A percentile compares a stretch with the other conserved stretches of the same genome.
phyloP scores from a whole-genome alignment of 2,113 vertebrate species.

The Nothoprocta perdicaria region DNA sequence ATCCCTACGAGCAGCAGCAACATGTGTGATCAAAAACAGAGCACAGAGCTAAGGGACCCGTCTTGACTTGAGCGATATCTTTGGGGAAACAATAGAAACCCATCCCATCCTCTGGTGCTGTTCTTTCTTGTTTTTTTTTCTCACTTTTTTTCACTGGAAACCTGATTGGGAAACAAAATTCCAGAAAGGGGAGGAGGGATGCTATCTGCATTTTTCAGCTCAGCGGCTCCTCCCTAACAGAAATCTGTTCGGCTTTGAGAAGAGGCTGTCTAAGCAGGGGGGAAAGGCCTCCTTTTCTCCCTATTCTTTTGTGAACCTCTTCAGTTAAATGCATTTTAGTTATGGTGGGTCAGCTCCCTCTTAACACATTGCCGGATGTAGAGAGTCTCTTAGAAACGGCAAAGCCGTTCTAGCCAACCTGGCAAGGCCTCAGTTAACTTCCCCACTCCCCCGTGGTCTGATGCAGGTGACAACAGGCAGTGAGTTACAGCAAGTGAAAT shows the following conservation, averaged over 20 bases:
- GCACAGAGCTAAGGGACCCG: not conserved
- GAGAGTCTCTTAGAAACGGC: not conserved
- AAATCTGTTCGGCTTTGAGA: not conserved
- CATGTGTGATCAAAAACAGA: not conserved
- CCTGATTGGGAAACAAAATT: not conserved
- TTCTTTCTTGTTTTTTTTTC: not conserved
- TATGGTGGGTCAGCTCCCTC: not conserved
- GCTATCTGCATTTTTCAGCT: not conserved
- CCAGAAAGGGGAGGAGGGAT: not conserved
- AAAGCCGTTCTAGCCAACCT: no score
- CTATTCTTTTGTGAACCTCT: not conserved
- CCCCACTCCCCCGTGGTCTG: not conserved
- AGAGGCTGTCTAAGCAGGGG: not conserved
- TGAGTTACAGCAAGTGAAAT: not conserved
- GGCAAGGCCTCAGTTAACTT: not conserved
- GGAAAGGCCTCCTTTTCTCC: not conserved
- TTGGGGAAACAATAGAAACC: not conserved
- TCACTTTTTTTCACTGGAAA: not conserved
- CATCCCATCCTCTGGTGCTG: not conserved
- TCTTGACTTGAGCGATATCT: not conserved
- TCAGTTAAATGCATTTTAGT: not conserved
- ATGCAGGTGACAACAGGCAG: not conserved
- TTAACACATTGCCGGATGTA: fast-evolving
- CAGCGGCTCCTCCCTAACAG: fast-evolving
- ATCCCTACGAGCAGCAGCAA: not conserved